Conservation (phyloP, 2,797 vertebrate species). For the Petrocephalus sullivani region DNA sequence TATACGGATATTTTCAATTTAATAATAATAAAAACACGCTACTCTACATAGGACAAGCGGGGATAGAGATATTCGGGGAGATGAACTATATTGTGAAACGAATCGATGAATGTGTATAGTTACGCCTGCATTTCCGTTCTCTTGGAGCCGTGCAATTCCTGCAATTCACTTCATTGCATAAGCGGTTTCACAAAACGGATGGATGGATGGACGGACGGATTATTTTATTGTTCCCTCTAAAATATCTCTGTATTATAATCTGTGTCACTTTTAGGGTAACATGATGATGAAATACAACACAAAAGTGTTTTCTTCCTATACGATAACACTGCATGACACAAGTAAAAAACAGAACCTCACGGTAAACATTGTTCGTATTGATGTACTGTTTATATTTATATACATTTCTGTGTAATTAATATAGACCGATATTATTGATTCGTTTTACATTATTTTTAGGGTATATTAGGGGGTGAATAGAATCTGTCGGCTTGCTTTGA, state of each 20-base stretch:
- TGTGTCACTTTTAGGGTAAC: not conserved
- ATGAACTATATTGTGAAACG: not conserved
- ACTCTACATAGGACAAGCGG: not conserved
- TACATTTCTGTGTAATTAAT: not conserved
- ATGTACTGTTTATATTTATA: not conserved
- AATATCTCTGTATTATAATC: not conserved
- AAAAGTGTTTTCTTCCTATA: conserved; percentile 20
- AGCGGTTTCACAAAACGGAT: not conserved
- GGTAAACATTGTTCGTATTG: not conserved
- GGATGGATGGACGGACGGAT: not conserved
- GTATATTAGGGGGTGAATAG: conserved; percentile 20
- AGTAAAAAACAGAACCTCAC: not conserved
- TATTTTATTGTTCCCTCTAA: not conserved
- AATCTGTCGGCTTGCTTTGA: conserved; percentile 54
- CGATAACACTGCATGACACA: not conserved
- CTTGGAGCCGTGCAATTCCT: not conserved
- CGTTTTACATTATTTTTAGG: not conserved
- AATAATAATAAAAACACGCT: not conserved
- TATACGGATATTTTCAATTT: not conserved
- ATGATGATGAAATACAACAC: not conserved
- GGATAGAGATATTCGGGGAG: not conserved
- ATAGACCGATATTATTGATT: not conserved
- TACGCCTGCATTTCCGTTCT: not conserved
- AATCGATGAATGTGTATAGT: not conserved
- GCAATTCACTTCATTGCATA: not conserved